Base-by-base conservation (phyloP, 2,113 vertebrate species). In the Calonectris borealis region DNA sequence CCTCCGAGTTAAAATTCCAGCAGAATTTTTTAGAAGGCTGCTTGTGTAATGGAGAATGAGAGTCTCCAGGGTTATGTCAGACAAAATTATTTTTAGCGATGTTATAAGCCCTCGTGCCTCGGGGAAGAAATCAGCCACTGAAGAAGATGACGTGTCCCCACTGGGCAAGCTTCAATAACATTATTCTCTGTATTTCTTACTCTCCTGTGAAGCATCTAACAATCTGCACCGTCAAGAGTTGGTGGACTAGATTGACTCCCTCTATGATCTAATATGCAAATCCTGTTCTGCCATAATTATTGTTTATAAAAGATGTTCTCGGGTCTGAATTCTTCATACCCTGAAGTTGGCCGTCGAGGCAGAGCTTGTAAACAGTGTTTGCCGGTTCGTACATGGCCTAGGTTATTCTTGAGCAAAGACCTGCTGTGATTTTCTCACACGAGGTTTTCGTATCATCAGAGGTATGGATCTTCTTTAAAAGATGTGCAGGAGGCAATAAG, bases 81-180 rank as follows among this genome's bases (percentile, higher is more conserved):
- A 95, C 96, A 95, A 36, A 91, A 92, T 86, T 96, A 95, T 97
- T 96, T 96, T 96, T 96, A 95, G 93, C n/a, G 2, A 31, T 64
- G 86, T 71, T 96, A 62, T 48, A 64, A 96, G 88, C 83, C 90
- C 92, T 95, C 36, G 5, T 93, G 95, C 96, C 96, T 94, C 24
- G 0, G 95, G 94, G 92, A 94, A 88, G 92, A 77, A 97, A 86
- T 21, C 93, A 94, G 88, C 90, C 92, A 82, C 92, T 71, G 95
- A 51, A 95, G 93, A 62, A 68, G 90, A 83, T 93, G 96, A 96
- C 61, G 86, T 92, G 94, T 96, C 90, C 96, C 94, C 93, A 85
- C 86, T 79, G 84, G 94, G 93, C 95, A 69, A 57, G 88, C 84
- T 94, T 88, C 84, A 94, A 79, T 94, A 93, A 86, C 83, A 27